phyloP scores from a whole-genome alignment of 2,888 invertebrate species.

The Machimus atricapillus region DNA sequence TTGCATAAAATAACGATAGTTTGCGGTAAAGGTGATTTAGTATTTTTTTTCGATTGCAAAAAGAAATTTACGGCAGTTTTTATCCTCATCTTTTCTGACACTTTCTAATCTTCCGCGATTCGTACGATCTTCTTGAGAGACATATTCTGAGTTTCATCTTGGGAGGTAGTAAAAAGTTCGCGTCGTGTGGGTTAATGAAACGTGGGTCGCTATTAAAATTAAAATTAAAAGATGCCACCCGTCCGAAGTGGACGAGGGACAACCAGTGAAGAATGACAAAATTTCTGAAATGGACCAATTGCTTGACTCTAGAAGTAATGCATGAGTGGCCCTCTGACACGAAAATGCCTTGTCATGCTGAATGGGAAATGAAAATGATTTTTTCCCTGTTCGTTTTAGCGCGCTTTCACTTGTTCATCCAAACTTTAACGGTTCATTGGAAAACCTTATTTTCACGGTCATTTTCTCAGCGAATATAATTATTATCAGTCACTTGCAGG shows the following conservation, averaged over 20 bases:
- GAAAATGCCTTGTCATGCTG: conserved; percentile 16
- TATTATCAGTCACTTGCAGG: conserved; percentile 20
- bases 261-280: neutral
- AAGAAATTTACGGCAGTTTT: neutral
- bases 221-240: conserved; percentile 9
- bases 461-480: conserved; percentile 33
- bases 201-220: neutral
- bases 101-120: conserved; percentile 14
- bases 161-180: neutral
- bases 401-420: conserved; percentile 21
- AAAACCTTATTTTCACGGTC: conserved; percentile 33
- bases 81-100: neutral
- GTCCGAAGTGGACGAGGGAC: neutral
- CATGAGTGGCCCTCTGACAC: conserved; percentile 1
- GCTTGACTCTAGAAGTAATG: neutral
- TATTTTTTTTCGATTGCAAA: neutral
- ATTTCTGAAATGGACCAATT: neutral
- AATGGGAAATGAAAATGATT: conserved; percentile 25
- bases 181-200: neutral
- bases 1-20: neutral
- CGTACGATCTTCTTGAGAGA: neutral
- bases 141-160: neutral
- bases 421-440: conserved; percentile 36
- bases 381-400: neutral
- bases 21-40: neutral